Conservation (phyloP, 2,113 vertebrate species). For the Pogonocichla stellata region DNA sequence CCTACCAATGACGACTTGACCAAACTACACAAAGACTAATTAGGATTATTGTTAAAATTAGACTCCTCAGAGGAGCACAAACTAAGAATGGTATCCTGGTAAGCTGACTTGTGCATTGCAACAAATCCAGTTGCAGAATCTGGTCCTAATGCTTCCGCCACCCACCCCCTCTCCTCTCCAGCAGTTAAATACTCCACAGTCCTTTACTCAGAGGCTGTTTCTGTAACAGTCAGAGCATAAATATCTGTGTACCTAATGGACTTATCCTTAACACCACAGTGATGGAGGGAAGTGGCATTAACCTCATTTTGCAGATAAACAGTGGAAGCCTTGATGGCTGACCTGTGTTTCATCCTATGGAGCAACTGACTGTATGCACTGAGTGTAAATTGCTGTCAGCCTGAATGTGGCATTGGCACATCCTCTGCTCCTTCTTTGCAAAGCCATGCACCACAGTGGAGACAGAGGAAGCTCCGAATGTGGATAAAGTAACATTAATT, state of each 20-base stretch:
- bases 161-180: not conserved
- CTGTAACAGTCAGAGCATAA: constrained; percentile 46
- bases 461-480: not conserved
- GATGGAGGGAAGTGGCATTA: constrained; percentile 29
- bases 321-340: not conserved
- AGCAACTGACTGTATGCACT: fast-evolving
- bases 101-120: constrained; percentile 31
- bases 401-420: not conserved
- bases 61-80: not conserved
- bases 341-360: not conserved
- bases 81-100: constrained; percentile 51
- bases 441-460: fast-evolving
- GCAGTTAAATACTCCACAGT: constrained; percentile 11
- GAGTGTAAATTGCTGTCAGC: not conserved
- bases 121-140: constrained; percentile 53
- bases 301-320: constrained; percentile 59
- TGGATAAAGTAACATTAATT: not conserved
- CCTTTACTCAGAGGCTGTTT: constrained; percentile 33
- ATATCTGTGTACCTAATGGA: constrained; percentile 52
- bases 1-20: not conserved
- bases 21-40: not conserved
- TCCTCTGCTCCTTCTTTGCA: not conserved
- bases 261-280: constrained; percentile 41
- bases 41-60: constrained; percentile 57
- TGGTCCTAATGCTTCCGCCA: constrained; percentile 47